Evolutionary conservation across 2,797 vertebrate species (phyloP), one percentile per base, ranked within the genome.

Genomic region (Clarias fuscus): DNA sequence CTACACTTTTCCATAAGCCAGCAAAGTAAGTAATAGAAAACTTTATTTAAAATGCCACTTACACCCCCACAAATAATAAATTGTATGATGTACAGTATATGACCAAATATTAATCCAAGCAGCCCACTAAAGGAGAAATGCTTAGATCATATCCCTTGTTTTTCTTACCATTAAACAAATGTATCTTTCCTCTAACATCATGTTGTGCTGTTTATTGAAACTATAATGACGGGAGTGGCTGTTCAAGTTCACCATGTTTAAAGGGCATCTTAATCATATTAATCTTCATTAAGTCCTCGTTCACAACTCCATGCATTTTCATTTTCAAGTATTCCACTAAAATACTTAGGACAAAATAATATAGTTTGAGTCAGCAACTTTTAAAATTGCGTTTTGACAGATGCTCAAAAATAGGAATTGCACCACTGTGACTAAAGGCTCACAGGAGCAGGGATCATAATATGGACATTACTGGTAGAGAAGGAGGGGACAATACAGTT

Each of bases 61-160:
- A 37, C 30, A 61, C 30, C 37, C 56, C 30, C 58, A 37, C 53
- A 77, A 27, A 20, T 77, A 59, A 77, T 77, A 77, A 11, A 77
- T 33, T 77, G 22, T 59, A 59, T 48, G 48, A 77, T 77, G 53
- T 33, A 77, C 59, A 77, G 53, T 33, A 77, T 77, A 77, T 20
- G n/a, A 77, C 75, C 56, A 30, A 59, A 77, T 77, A 77, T 33
- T 77, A 22, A 30, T 59, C 56, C 27, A 77, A 59, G 17, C 27
- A 59, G 20, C 20, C 15, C 7, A 58, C 53, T 58, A 58, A 58
- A 77, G 37, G 40, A 24, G n/a, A 7, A 30, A 30, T 5, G 53
- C 5, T 77, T 18, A 27, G 73, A 30, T 56, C 18, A 48, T 7
- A 77, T 59, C 3, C 53, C 7, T 59, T 59, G 33, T 77, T 58